Evolutionary conservation across 2,113 vertebrate species (phyloP), one percentile per base, ranked within the genome.

Genomic region (Anguilla rostrata): DNA sequence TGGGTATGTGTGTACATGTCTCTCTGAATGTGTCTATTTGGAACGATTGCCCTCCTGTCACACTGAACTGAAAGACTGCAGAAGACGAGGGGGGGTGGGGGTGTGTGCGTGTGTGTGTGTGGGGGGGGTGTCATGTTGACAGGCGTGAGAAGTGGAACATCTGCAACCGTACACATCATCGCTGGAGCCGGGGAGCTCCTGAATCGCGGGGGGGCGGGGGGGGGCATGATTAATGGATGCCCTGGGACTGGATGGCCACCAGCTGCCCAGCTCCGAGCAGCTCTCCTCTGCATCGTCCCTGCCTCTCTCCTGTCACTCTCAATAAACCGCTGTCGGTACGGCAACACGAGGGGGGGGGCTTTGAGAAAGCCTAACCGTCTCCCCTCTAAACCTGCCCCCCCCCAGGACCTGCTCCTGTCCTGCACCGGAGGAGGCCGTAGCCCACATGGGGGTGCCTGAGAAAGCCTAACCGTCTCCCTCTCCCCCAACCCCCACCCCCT

Each of bases 371-470:
- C 22, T 34, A 5, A 83, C 78, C 66, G 15, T 88, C 82, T 63
- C 39, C 71, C 14, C 66, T 29, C 39, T 34, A 34, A 34, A 34
- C 20, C 11, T n/a, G 39, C 39, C 4, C 85, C 16, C 22, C 84
- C n/a, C 7, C 88, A 99, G 98, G 89, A 84, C 15, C 85, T 96
- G 60, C 41, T 66, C 2, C 20, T 98, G 88, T 90, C 86, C 78
- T 96, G 94, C 86, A 29, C 85, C 0, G 97, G 97, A 15, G 91
- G 95, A 90, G 96, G 97, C 97, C 0, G 90, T 95, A 7, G 90
- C 98, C 87, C 93, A 95, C 0, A 34, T 96, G 34, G 34, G 34
- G 34, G 34, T 34, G 34, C 34, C 20, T 49, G 39, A 63, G 56
- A 53, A 34, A 82, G 46, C 18, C 22, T 34, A 5, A 83, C 78